A percentile compares a stretch with the other conserved stretches of the same genome.
Evolutionary conservation across 2,888 invertebrate genomes (phyloP).

Genomic region (Litoditis marina): DNA sequence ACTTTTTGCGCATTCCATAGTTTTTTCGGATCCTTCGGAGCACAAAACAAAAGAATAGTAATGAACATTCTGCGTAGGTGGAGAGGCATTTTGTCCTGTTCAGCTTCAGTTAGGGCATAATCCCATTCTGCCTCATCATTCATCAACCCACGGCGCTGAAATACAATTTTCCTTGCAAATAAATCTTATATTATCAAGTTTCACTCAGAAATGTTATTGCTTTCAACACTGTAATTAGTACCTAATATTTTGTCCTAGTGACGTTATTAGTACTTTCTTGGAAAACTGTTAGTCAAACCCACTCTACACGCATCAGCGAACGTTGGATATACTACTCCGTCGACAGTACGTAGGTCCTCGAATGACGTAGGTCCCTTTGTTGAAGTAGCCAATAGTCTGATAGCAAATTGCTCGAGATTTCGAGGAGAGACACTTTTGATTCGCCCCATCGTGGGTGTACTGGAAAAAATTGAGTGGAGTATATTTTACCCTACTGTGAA

Average conservation of each 20-base stretch:
- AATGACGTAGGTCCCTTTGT: background rate
- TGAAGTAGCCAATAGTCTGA: constrained; percentile 3
- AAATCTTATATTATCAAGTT: too few relatives aligned
- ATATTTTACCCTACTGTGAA: background rate
- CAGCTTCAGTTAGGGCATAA: constrained; percentile 3
- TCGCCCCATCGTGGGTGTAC: background rate
- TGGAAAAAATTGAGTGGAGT: background rate
- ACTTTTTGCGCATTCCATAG: constrained; percentile 1
- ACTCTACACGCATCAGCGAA: constrained; percentile 14
- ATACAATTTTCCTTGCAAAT: too few relatives aligned
- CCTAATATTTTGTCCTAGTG: too few relatives aligned
- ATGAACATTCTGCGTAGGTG: constrained; percentile 3
- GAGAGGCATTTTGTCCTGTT: background rate
- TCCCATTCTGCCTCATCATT: constrained; percentile 18
- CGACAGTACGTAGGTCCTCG: constrained; percentile 9
- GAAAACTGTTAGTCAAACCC: background rate
- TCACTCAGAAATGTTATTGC: too few relatives aligned
- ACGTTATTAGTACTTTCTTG: too few relatives aligned
- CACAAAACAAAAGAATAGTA: constrained; percentile 6
- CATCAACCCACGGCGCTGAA: constrained; percentile 9
- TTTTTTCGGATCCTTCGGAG: background rate
- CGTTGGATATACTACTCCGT: background rate
- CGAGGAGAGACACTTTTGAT: constrained; percentile 17
- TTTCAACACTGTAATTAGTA: too few relatives aligned
- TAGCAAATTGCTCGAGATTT: constrained; percentile 13